Conservation (phyloP, 2,113 vertebrate species). For the Monarcha castaneiventris region DNA sequence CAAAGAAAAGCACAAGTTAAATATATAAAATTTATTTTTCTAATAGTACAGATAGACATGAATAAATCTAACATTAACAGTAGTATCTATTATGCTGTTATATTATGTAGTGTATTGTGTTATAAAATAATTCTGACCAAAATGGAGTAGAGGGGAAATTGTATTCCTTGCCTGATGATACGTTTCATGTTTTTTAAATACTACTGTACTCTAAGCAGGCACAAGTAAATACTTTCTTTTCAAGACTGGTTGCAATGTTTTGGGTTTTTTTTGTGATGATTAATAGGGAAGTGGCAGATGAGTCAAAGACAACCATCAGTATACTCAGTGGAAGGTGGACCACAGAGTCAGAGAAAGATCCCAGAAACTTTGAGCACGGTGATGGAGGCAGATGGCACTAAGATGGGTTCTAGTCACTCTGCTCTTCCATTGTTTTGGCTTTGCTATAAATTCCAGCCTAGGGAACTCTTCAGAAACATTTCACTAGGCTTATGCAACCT, state of each 20-base stretch:
- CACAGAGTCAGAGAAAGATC: not conserved
- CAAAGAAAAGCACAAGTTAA: not conserved
- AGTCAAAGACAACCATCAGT: not conserved
- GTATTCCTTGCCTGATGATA: not conserved
- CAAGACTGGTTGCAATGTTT: not conserved
- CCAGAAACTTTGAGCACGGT: not conserved
- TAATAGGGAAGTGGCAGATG: not conserved
- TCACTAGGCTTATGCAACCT: not conserved
- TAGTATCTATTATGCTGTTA: not conserved
- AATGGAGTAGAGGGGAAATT: not conserved
- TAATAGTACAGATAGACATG: not conserved
- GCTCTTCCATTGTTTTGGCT: not conserved
- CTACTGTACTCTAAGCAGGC: rapidly evolving
- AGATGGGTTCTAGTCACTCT: not conserved
- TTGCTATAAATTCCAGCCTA: not conserved
- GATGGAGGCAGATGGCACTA: not conserved
- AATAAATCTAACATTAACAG: not conserved
- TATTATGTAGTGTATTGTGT: not conserved
- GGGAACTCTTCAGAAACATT: not conserved
- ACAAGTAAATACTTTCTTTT: not conserved
- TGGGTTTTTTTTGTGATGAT: not conserved
- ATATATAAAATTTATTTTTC: not conserved
- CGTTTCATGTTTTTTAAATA: not conserved
- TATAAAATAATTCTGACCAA: not conserved
- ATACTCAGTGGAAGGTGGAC: not conserved